Percentiles rank a stretch among this genome's conserved stretches.
phyloP scores from a whole-genome alignment of 1,140 invertebrate genomes.

The Achatina immaculata region DNA sequence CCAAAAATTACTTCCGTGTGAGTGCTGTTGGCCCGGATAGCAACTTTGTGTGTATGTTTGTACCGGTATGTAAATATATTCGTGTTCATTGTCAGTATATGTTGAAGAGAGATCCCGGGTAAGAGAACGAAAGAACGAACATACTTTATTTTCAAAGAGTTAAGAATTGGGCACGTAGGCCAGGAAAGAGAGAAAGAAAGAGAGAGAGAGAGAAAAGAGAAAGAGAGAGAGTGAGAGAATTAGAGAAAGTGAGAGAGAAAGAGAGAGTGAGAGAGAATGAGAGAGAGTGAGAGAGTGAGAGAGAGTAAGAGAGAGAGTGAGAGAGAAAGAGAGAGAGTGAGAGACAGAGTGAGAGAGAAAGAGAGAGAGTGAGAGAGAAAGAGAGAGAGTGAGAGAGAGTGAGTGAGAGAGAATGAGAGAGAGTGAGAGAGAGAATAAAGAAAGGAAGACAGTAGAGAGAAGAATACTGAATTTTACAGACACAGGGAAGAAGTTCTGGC shows the following conservation, averaged over 20 bases:
- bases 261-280: constrained; percentile 7
- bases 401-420: constrained; percentile 2
- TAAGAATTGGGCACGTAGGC: too few relatives aligned
- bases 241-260: background rate
- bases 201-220: background rate
- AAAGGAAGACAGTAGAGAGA: background rate
- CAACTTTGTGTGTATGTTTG: too few relatives aligned
- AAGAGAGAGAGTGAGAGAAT: background rate
- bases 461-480: background rate
- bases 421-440: background rate
- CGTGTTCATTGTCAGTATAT: too few relatives aligned
- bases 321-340: constrained; percentile 19
- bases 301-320: constrained; percentile 18
- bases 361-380: constrained; percentile 15
- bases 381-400: constrained; percentile 10
- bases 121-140: too few relatives aligned
- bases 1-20: too few relatives aligned
- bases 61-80: too few relatives aligned
- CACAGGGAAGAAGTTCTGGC: background rate
- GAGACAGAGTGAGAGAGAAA: constrained; percentile 2
- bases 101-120: too few relatives aligned
- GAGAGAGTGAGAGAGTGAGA: constrained; percentile 10
- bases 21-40: too few relatives aligned
- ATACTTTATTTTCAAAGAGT: too few relatives aligned
- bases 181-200: background rate